These are phyloP conservation scores for Typhlomys cinereus DNA, from an alignment of 2,113 vertebrate species.

Conservation along the genomic window DNA sequence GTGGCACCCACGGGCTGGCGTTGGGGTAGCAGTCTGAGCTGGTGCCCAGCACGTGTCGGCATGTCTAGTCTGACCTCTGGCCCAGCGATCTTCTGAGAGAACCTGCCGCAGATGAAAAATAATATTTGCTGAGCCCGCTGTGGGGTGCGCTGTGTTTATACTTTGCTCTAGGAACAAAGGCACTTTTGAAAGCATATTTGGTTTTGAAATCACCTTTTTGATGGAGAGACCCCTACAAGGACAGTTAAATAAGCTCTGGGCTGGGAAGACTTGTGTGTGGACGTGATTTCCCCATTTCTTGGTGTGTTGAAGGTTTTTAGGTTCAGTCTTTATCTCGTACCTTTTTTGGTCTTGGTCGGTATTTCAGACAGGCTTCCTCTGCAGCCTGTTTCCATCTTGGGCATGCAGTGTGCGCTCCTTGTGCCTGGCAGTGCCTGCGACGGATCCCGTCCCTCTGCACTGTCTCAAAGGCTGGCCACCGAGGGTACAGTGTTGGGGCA, in stretches of 20 bases:
- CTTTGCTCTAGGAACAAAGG: not conserved
- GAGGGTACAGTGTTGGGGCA: rapidly evolving
- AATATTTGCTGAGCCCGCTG: not conserved
- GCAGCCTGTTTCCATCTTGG: not conserved
- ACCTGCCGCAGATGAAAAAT: not conserved
- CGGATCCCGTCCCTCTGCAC: not conserved
- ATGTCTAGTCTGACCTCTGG: not conserved
- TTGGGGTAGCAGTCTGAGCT: rapidly evolving
- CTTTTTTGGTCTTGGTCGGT: not conserved
- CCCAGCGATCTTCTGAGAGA: not conserved
- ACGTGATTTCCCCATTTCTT: not conserved
- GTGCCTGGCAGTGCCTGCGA: too few relatives aligned
- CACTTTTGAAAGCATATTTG: not conserved
- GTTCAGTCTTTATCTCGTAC: not conserved
- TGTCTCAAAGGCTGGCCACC: not conserved
- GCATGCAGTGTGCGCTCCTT: too few relatives aligned
- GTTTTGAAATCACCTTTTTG: conserved; percentile 43
- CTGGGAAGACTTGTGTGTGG: not conserved
- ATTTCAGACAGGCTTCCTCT: not conserved
- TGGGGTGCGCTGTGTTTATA: not conserved
- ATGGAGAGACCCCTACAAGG: not conserved
- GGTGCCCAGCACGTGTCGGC: rapidly evolving
- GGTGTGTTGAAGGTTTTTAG: not conserved
- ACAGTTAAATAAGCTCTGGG: not conserved
- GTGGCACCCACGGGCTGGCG: rapidly evolving